Base-by-base conservation (phyloP, 2,113 vertebrate genomes). In the Verasper variegatus region DNA sequence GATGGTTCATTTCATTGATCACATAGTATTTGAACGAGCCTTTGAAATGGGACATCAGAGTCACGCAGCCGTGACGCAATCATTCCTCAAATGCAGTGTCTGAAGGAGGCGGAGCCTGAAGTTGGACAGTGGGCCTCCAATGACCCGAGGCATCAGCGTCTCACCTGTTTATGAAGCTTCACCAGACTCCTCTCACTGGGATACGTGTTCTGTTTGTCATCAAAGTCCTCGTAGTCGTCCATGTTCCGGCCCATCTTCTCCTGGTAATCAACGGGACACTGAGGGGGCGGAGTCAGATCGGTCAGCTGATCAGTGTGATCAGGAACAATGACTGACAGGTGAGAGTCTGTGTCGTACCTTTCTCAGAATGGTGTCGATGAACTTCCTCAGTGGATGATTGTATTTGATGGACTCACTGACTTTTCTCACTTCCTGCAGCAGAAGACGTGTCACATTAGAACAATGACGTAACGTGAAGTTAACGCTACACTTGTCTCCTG, bases 171-270 rank as follows among this genome's bases (percentile, higher is more conserved):
- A 68, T 99, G 98, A 55, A 98, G 95, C 87, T 98, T 99, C 61
- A 96, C 97, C 78, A 99, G 89, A 75, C 91, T 97, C 92, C 96
- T 97, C 92, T 99, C 98, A 74, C 94, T 97, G 49, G 98, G 97
- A 45, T 97, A 98, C 1, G 90, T 94, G 92, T 96, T 97, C 75
- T 95, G 96, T 75, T 97, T 97, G 91, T 99, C 97, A 73, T 99
- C 97, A 94, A 98, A 99, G 91, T 99, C 98, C 94, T 99, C 98
- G 80, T 97, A 99, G 90, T 99, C 97, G 47, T 99, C 98, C 97
- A 99, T 98, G 91, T 98, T 99, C 62, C 97, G 94, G 62, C 97
- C 97, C 97, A 99, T 98, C 94, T 97, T 98, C 92, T 99, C 97
- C 75, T 99, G 98, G 90, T 98, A 98, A 4, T 98, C 98, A 82